Percentiles rank a stretch among this genome's conserved stretches.
These are phyloP conservation scores for Sussaba pulchella DNA, from an alignment of 2,888 invertebrate genomes.

Conservation along the genomic window DNA sequence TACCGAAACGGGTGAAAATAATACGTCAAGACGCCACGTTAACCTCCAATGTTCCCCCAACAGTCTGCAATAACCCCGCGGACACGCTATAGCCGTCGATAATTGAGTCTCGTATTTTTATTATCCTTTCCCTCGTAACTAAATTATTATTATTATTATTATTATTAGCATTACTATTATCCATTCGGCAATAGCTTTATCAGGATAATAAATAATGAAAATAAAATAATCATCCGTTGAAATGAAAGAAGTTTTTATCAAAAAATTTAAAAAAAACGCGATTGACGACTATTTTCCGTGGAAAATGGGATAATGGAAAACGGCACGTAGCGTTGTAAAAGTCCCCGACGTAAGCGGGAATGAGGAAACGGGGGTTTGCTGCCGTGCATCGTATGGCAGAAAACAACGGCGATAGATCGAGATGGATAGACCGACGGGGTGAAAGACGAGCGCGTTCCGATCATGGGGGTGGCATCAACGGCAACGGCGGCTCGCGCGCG, in stretches of 20 bases:
- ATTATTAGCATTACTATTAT: no score
- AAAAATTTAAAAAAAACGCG: no score
- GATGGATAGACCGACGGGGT: conserved; percentile 53
- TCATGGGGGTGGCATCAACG: conserved; percentile 58
- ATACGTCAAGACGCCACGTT: conserved; percentile 44
- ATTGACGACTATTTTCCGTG: neutral
- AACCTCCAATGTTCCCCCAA: conserved; percentile 10
- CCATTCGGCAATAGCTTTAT: no score
- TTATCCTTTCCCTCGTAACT: neutral
- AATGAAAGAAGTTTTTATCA: no score
- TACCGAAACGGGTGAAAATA: conserved; percentile 57
- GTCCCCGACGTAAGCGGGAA: conserved; percentile 49
- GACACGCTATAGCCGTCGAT: neutral
- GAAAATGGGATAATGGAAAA: conserved; percentile 45
- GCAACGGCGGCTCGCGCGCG: conserved; percentile 50
- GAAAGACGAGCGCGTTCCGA: conserved; percentile 57
- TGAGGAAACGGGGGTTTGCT: conserved; percentile 34
- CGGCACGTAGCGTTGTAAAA: conserved; percentile 36
- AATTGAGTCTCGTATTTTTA: neutral
- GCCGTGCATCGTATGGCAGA: conserved; percentile 33
- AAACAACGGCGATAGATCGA: conserved; percentile 54
- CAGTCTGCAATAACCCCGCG: neutral
- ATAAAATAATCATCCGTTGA: no score
- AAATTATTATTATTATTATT: no score
- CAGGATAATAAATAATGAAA: neutral